Conservation (phyloP, 2,797 vertebrate genomes). For the Psittacula echo region DNA sequence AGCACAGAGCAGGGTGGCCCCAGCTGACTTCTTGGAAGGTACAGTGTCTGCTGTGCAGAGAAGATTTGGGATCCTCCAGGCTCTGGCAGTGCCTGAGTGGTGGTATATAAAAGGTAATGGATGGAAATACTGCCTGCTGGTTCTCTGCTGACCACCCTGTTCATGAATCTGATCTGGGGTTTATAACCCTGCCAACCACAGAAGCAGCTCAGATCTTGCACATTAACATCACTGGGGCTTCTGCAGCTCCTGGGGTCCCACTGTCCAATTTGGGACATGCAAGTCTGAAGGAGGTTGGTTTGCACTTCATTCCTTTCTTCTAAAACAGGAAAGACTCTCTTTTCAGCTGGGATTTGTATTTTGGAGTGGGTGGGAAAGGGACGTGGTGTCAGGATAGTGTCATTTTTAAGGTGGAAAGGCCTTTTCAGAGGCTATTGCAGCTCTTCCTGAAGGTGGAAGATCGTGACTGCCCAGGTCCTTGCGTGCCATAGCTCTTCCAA, state of each 20-base stretch:
- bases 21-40: neutral
- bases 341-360: neutral
- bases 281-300: neutral
- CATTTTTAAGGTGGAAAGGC: neutral
- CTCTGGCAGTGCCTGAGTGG: neutral
- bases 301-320: neutral
- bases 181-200: neutral
- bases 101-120: neutral
- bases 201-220: neutral
- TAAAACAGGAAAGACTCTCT: neutral
- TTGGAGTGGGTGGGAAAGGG: neutral
- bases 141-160: neutral
- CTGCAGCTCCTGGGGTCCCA: fast-evolving
- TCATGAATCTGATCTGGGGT: neutral
- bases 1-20: neutral
- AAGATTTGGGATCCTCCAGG: neutral
- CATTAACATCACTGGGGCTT: neutral
- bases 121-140: neutral
- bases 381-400: fast-evolving
- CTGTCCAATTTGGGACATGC: fast-evolving
- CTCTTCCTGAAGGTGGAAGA: neutral
- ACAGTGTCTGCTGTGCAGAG: neutral
- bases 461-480: neutral
- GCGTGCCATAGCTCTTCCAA: neutral
- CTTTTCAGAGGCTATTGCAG: neutral